Evolutionary conservation across 2,797 vertebrate species (phyloP), one percentile per base, ranked within the genome.

Genomic region (Halcyon leucocephala): DNA sequence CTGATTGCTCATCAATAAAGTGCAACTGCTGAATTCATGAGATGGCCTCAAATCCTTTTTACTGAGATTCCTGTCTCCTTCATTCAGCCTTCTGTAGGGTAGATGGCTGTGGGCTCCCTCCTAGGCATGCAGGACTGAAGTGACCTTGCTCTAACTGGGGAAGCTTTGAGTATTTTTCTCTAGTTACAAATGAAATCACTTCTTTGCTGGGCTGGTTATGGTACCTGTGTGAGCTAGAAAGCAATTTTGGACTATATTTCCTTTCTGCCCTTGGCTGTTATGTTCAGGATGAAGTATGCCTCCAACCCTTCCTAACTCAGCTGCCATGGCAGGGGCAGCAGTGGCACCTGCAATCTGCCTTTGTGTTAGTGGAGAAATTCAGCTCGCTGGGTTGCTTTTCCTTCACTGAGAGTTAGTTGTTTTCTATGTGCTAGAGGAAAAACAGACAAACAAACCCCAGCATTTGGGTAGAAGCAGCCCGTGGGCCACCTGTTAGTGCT

Each of bases 201-300:
- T 0, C 26, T 60, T 74, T 69, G 31, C 21, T 52, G 31, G 2
- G 54, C 55, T 39, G 21, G 0, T 70, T 58, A 24, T n/a, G 14
- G 35, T 46, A 71, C 26, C 61, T 42, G 8, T 14, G 28, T 4
- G 51, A 86, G 14, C 6, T 24, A n/a, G 35, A 54, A 89, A 48
- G 6, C 0, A 5, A 5, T 19, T 93, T 29, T 37, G 73, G 29
- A 74, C 25, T 26, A 0, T 5, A 39, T 2, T 0, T 58, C 39
- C 16, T 14, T 82, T 54, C 44, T 71, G 48, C 14, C 20, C 21
- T 67, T 48, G 16, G 14, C 9, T 60, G 4, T 35, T 4, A 6
- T 7, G 14, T 28, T 52, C 9, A 5, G 3, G 20, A 19, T 48
- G 80, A 77, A 60, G 2, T 8, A 24, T 14, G 25, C 2, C 24